Evolutionary conservation across 2,113 vertebrate genomes (phyloP).

Genomic region (Chloropsis hardwickii): DNA sequence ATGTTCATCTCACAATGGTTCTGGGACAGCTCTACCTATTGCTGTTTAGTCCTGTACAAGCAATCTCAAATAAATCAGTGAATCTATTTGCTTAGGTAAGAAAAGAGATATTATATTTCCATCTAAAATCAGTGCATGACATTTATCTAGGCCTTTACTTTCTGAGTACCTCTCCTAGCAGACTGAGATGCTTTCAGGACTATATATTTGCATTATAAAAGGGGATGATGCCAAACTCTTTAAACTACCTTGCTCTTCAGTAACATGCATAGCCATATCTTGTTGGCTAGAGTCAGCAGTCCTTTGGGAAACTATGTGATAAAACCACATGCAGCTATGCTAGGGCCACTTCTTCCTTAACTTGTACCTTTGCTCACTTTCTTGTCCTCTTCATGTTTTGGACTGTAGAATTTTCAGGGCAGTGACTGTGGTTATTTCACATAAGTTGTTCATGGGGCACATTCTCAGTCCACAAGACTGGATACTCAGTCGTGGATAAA

Average conservation of each 20-base stretch:
- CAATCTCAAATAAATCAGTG: background rate
- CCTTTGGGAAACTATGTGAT: background rate
- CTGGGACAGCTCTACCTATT: background rate
- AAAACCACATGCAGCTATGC: background rate
- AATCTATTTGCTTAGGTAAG: background rate
- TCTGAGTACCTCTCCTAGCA: background rate
- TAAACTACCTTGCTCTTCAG: background rate
- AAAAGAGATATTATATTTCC: background rate
- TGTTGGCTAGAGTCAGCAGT: background rate
- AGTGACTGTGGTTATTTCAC: background rate
- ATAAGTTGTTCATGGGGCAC: background rate
- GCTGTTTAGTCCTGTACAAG: fast-evolving
- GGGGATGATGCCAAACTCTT: background rate
- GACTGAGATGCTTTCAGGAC: background rate
- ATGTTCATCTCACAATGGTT: too few species aligned
- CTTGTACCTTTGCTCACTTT: background rate
- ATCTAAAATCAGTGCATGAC: background rate
- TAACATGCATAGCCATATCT: background rate
- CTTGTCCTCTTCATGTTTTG: background rate
- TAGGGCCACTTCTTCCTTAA: background rate
- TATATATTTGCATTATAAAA: background rate
- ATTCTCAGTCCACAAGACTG: background rate
- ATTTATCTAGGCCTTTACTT: background rate
- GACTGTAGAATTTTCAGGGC: background rate
- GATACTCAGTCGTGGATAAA: background rate